Evolutionary conservation across 2,113 vertebrate genomes (phyloP), one percentile per base, ranked within the genome.

Genomic region (Pseudorasbora parva): DNA sequence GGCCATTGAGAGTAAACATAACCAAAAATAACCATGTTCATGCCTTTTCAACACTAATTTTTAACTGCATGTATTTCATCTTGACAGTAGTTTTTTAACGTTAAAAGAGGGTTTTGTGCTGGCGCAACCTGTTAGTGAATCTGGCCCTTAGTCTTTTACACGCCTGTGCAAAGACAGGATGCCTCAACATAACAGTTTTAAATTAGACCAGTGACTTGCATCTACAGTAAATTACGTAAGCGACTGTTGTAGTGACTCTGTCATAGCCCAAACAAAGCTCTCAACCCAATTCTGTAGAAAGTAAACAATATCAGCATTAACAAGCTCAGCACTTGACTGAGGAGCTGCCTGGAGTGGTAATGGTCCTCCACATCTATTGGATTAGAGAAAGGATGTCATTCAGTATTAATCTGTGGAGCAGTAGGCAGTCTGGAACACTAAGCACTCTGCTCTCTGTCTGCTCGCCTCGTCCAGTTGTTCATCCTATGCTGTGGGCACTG

Each of bases 381-480:
- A 98, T 98, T 98, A 98, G 88, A 90, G 92, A 83, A 93, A 94
- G 95, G 96, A 97, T 97, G 98, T 98, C 92, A 92, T 94, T 93
- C 94, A 89, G 92, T 91, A 88, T 95, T 98, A 97, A 98, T 97
- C 96, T 96, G 94, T 87, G 87, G 87, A 89, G 93, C 91, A 92
- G 94, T 92, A 94, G 95, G 95, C 94, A 94, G 90, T 91, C 94
- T 91, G 83, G 89, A 92, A 89, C 89, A 88, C 90, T 82, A 78
- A 88, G 86, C 89, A 85, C 86, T 93, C 88, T 89, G 91, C 87
- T 86, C 89, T 91, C 75, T 86, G 79, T 47, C 0, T 86, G 82
- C 41, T n/a, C 30, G 78, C 71, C 86, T 82, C 82, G 76, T 93
- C 91, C 86, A 80, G 84, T 80, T 84, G 37, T 60, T 49, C 80